These are phyloP conservation scores for Pandion haliaetus DNA, from an alignment of 2,113 vertebrate genomes.

Conservation along the genomic window DNA sequence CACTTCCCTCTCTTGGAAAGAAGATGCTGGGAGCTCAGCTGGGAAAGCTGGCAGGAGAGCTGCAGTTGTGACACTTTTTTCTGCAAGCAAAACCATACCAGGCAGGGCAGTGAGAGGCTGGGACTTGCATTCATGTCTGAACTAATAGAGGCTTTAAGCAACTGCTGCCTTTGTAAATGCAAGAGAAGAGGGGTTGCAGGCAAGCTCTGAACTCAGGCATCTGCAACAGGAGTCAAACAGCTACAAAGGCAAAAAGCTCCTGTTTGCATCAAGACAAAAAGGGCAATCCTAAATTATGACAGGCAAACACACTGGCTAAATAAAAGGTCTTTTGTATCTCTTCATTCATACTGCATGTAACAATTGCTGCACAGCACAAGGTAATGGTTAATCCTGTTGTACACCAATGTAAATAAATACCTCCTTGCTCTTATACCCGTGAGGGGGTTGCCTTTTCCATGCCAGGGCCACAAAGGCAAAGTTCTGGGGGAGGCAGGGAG, in stretches of 20 bases:
- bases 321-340: neutral
- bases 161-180: neutral
- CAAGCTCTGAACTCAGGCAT: neutral
- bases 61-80: neutral
- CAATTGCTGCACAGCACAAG: rapidly evolving
- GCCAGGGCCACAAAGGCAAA: neutral
- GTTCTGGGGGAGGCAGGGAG: neutral
- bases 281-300: neutral
- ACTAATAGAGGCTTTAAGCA: neutral
- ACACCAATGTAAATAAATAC: neutral
- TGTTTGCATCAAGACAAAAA: neutral
- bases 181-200: neutral
- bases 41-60: neutral
- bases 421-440: neutral
- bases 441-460: neutral
- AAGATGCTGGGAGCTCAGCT: neutral
- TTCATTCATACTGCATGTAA: neutral
- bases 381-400: neutral
- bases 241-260: neutral
- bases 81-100: neutral
- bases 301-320: neutral
- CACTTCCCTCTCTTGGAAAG: neutral
- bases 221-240: neutral
- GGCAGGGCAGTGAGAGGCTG: neutral
- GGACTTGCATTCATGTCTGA: neutral